These are phyloP conservation scores for Eulemur rufifrons DNA, from an alignment of 2,113 vertebrate genomes.

Conservation along the genomic window DNA sequence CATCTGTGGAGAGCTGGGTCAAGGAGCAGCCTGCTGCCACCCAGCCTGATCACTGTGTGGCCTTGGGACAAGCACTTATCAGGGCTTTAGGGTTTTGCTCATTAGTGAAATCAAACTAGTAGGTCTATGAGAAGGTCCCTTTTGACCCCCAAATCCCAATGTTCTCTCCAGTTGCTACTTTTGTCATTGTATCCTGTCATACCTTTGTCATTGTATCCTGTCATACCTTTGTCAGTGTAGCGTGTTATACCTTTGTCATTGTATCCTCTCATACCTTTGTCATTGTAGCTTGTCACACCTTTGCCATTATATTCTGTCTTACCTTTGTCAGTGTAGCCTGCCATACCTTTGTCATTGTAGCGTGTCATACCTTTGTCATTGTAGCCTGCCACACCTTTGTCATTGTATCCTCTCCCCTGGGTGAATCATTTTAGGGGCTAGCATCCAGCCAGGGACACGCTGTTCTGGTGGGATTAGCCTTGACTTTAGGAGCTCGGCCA, in stretches of 20 bases:
- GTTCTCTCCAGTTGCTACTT: neutral
- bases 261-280: neutral
- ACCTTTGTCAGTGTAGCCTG: neutral
- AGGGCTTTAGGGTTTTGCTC: neutral
- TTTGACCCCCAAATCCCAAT: neutral
- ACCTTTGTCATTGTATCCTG: neutral
- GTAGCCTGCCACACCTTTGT: neutral
- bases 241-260: neutral
- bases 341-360: neutral
- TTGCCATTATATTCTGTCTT: neutral
- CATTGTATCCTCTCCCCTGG: neutral
- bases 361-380: neutral
- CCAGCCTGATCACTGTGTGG: neutral
- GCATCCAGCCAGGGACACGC: constrained; percentile 11
- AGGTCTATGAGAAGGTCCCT: neutral
- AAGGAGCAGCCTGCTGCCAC: neutral
- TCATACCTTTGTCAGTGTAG: neutral
- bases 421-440: constrained; percentile 15
- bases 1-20: neutral
- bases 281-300: neutral
- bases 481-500: constrained; percentile 27
- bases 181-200: neutral
- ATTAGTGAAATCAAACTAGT: neutral
- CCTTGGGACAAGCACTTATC: neutral
- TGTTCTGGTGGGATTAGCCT: constrained; percentile 56